Evolutionary conservation across 2,113 vertebrate genomes (phyloP).

Genomic region (Eublepharis macularius): DNA sequence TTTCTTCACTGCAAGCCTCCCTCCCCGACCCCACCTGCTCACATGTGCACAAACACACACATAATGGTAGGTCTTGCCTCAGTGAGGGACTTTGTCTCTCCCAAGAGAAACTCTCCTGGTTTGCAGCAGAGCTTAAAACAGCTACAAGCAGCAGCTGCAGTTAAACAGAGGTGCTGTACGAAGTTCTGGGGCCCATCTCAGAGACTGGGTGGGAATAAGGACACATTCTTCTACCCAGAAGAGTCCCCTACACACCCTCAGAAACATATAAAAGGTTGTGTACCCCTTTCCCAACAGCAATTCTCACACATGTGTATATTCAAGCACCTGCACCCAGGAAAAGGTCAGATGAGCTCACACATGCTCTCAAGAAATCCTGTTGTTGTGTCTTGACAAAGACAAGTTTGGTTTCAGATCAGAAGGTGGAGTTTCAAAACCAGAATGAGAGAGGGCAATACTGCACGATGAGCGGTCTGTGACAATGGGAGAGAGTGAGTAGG

Average conservation of each 20-base stretch:
- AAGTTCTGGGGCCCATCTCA: background rate
- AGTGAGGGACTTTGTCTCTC: background rate
- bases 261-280: background rate
- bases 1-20: background rate
- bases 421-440: background rate
- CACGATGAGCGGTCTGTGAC: background rate
- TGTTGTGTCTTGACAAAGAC: background rate
- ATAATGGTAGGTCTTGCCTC: background rate
- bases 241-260: background rate
- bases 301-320: background rate
- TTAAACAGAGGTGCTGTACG: background rate
- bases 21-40: background rate
- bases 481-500: background rate
- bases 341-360: too few relatives aligned
- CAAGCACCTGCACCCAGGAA: background rate
- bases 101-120: background rate
- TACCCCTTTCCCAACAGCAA: background rate
- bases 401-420: background rate
- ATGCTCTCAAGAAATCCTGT: background rate
- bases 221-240: background rate
- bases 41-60: background rate
- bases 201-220: background rate
- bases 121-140: background rate
- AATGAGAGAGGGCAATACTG: background rate
- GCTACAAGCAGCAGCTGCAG: background rate